Conservation (phyloP, 2,797 vertebrate genomes). For the Aeoliscus strigatus region DNA sequence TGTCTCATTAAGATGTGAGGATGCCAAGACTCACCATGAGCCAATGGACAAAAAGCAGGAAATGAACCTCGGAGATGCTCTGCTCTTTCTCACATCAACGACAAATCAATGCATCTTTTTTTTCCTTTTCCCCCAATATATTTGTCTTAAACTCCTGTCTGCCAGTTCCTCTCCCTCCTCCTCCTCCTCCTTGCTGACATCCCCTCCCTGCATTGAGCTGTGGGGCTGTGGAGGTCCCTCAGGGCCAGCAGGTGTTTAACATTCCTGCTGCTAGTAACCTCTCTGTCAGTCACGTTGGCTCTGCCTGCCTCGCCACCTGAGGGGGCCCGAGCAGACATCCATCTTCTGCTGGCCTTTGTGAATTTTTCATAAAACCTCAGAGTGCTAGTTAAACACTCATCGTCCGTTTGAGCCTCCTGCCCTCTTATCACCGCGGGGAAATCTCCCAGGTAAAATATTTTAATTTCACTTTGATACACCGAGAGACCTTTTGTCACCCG, state of each 20-base stretch:
- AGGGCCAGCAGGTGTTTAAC: constrained; percentile 69
- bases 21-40: no score
- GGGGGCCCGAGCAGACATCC: constrained; percentile 55
- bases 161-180: constrained; percentile 43
- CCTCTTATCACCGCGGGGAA: constrained; percentile 49
- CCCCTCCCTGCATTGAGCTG: constrained; percentile 64
- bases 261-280: constrained; percentile 71
- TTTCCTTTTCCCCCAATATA: no score
- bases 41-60: no score
- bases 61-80: no score
- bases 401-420: constrained; percentile 37
- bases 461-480: constrained; percentile 52
- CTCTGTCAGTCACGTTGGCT: constrained; percentile 67
- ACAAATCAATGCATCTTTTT: no score
- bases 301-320: constrained; percentile 52
- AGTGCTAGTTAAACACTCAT: constrained; percentile 51
- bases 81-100: no score
- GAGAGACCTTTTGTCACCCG: constrained; percentile 24
- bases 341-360: constrained; percentile 60
- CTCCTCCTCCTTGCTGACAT: no score
- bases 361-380: constrained; percentile 66
- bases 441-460: constrained; percentile 42
- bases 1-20: no score
- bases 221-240: constrained; percentile 53
- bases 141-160: no score